A percentile compares a stretch with the other conserved stretches of the same genome.
phyloP scores from a whole-genome alignment of 1,140 invertebrate genomes.

The Drosophila suzukii region DNA sequence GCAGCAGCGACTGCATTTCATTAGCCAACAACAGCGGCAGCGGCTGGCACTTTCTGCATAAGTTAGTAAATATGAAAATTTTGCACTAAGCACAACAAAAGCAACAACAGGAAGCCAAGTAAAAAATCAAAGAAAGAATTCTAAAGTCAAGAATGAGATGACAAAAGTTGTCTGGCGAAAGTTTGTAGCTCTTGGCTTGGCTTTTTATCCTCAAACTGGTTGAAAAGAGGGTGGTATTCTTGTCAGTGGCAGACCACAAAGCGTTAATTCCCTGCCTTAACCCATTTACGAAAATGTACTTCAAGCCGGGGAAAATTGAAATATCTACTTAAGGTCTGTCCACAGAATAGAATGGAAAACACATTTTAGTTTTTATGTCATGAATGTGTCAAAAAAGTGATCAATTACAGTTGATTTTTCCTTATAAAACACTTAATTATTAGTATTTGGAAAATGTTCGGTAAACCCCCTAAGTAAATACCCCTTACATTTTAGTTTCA shows the following conservation, averaged over 20 bases:
- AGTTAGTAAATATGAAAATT: slow-evolving; percentile 80
- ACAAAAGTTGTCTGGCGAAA: slow-evolving; percentile 78
- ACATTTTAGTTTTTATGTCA: too few species aligned
- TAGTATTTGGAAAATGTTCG: too few species aligned
- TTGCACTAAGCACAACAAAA: slow-evolving; percentile 64
- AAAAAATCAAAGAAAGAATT: slow-evolving; percentile 25
- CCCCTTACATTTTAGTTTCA: too few species aligned
- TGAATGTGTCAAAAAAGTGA: background rate
- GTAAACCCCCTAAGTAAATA: too few species aligned
- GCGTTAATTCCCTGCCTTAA: slow-evolving; percentile 6
- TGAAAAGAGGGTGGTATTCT: slow-evolving; percentile 1
- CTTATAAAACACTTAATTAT: too few species aligned
- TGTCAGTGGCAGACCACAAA: slow-evolving; percentile 27
- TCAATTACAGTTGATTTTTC: too few species aligned
- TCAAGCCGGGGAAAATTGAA: background rate
- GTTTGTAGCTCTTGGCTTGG: slow-evolving; percentile 57
- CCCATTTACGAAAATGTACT: slow-evolving; percentile 11
- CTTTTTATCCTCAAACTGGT: slow-evolving; percentile 5
- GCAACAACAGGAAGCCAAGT: slow-evolving; percentile 22
- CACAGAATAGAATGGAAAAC: background rate
- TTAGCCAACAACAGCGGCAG: slow-evolving; percentile 62
- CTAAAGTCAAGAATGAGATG: slow-evolving; percentile 60
- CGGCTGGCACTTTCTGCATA: slow-evolving; percentile 75
- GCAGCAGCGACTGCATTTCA: slow-evolving; percentile 68
- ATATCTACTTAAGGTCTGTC: background rate